A percentile compares a stretch with the other conserved stretches of the same genome.
phyloP scores from a whole-genome alignment of 2,113 vertebrate species.

The Orthonyx spaldingii region DNA sequence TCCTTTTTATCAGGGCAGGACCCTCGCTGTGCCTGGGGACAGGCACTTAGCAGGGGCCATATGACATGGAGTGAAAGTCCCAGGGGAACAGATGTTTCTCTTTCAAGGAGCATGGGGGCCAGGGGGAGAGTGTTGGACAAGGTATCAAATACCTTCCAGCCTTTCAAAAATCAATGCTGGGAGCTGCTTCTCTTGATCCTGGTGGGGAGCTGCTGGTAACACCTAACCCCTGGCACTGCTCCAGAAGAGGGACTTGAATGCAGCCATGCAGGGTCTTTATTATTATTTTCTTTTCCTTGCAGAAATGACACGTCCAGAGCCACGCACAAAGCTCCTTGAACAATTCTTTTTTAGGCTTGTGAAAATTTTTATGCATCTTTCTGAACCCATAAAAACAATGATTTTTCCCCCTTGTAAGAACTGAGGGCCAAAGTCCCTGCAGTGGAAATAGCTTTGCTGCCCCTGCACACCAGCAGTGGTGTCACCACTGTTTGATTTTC shows the following conservation, averaged over 20 bases:
- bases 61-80: conserved; percentile 26
- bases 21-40: background rate
- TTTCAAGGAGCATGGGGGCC: background rate
- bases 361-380: background rate
- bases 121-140: background rate
- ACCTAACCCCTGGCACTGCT: background rate
- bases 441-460: background rate
- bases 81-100: conserved; percentile 32
- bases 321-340: rapidly evolving
- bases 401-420: background rate
- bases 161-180: background rate
- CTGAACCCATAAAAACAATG: background rate
- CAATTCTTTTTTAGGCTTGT: background rate
- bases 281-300: background rate
- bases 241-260: background rate
- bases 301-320: background rate
- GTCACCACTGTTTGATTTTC: background rate
- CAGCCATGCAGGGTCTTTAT: no score
- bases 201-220: background rate
- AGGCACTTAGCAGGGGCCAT: background rate
- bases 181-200: background rate
- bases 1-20: background rate
- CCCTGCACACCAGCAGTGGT: background rate
- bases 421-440: rapidly evolving
- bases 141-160: background rate